Base-by-base conservation (phyloP, 2,888 invertebrate species). In the Meta bourneti region DNA sequence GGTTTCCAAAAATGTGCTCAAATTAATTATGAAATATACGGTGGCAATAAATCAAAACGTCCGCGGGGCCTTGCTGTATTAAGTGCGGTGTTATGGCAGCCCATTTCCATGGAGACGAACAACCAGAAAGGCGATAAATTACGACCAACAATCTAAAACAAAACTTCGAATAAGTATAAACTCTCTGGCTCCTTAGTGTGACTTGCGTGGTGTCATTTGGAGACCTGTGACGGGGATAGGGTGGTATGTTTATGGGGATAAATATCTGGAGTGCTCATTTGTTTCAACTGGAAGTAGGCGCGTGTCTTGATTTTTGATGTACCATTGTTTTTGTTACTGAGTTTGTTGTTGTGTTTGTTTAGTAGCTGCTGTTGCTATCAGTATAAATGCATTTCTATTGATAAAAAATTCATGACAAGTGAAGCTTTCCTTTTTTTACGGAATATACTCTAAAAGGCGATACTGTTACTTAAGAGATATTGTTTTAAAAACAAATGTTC, bases 11-110 rank as follows among this genome's bases (percentile, higher is more conserved):
- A 90, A 90, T 85, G 78, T 85, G 74, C 78, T 49, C 71, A 85
- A 90, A 90, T 90, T 90, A 90, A 90, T 90, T 90, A 90, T 84
- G 90, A 90, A 85, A 75, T 90, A 90, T 90, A 69, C 79, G 84
- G 52, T 16, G 20, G 79, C 69, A 61, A 85, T 90, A 85, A 90
- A 85, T 90, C 90, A 90, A 79, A 74, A 52, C 34, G 81, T 75
- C 81, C 51, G 13, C 82, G 48, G 72, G 77, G 74, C 75, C 19
- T 54, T 71, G 54, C 78, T 69, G 87, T 79, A 87, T 72, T 80
- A 74, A 80, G 80, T 75, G 87, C 74, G 34, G 74, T 89, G 88
- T 89, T 89, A 89, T 89, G 88, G 88, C 72, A 90, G 80, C 51
- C 20, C 70, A 90, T 85, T 72, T 79, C 90, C 90, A 90, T 84